Evolutionary conservation across 2,113 vertebrate species (phyloP).

Genomic region (Epinephelus fuscoguttatus): DNA sequence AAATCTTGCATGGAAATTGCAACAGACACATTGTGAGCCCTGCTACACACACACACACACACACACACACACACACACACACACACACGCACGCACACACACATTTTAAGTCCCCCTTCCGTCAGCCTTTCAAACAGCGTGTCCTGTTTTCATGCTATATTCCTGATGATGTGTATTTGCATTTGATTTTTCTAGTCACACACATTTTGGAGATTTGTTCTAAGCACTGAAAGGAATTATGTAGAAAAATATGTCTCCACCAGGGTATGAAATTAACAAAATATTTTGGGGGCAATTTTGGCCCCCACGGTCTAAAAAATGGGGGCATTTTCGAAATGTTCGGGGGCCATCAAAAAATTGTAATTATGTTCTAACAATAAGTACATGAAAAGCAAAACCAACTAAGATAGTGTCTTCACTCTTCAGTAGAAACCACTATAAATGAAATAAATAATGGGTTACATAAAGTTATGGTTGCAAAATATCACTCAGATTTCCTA

Average conservation of each 20-base stretch:
- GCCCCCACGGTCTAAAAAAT: too few species aligned
- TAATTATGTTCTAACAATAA: too few species aligned
- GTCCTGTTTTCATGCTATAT: background rate
- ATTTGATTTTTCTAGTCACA: background rate
- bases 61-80: background rate
- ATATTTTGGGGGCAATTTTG: too few species aligned
- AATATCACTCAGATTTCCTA: too few species aligned
- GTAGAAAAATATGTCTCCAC: background rate
- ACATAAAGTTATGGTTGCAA: too few species aligned
- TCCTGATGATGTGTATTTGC: background rate
- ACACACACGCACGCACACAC: background rate
- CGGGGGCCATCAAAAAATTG: too few species aligned
- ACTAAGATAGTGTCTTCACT: too few species aligned
- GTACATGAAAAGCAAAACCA: too few species aligned
- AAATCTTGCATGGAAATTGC: constrained; percentile 52
- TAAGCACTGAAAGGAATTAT: background rate
- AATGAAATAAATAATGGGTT: too few species aligned
- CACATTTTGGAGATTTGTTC: background rate
- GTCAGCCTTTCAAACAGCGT: background rate
- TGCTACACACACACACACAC: background rate
- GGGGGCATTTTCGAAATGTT: too few species aligned
- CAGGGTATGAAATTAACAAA: too few species aligned
- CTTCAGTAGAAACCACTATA: too few species aligned
- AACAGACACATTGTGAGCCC: constrained; percentile 25
- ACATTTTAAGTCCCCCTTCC: background rate